These are phyloP conservation scores for Gobio occitaniae DNA, from an alignment of 2,797 vertebrate genomes.

Conservation along the genomic window DNA sequence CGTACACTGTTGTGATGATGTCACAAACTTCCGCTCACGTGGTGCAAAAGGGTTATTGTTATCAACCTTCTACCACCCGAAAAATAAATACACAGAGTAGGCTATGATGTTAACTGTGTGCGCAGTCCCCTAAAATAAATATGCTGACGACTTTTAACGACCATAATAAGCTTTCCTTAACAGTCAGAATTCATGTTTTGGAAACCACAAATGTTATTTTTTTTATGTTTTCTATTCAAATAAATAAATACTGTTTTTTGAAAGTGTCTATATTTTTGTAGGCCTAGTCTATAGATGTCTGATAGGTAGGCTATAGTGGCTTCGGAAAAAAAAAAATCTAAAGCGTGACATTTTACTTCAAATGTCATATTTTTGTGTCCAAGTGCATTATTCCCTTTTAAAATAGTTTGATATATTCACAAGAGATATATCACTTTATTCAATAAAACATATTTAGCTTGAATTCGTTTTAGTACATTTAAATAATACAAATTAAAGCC, in stretches of 20 bases:
- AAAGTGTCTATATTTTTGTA: background rate
- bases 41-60: constrained; percentile 32
- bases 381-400: too few relatives aligned
- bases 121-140: constrained; percentile 13
- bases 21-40: constrained; percentile 82
- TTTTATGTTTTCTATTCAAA: background rate
- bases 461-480: too few relatives aligned
- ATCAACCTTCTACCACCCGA: constrained; percentile 50
- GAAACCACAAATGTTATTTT: background rate
- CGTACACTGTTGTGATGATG: constrained; percentile 79
- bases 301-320: background rate
- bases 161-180: background rate
- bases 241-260: background rate
- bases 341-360: background rate
- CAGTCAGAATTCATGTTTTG: background rate
- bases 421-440: too few relatives aligned
- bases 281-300: background rate
- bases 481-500: too few relatives aligned
- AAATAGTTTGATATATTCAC: too few relatives aligned
- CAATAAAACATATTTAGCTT: too few relatives aligned
- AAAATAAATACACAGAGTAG: constrained; percentile 29
- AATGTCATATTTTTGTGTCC: too few relatives aligned
- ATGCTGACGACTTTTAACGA: background rate
- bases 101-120: constrained; percentile 6
- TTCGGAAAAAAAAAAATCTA: background rate